Conservation (phyloP, 2,797 vertebrate genomes). For the Platyrinchus mystaceus region DNA sequence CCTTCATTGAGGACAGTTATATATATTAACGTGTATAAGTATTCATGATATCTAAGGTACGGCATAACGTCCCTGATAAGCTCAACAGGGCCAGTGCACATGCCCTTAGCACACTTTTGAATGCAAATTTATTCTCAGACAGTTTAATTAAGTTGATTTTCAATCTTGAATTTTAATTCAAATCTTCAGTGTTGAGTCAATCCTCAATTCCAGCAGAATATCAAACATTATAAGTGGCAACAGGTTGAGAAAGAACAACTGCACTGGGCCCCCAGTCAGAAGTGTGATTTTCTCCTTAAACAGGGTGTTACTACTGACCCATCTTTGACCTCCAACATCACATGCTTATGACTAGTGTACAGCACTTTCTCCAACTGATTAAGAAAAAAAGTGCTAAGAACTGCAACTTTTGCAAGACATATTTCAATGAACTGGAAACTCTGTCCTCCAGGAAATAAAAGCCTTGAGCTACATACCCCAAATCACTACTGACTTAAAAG, state of each 20-base stretch:
- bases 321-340: neutral
- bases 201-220: neutral
- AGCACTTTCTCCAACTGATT: neutral
- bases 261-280: neutral
- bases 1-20: neutral
- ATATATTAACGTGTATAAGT: neutral
- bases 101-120: neutral
- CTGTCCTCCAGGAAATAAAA: neutral
- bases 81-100: neutral
- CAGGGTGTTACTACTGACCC: neutral
- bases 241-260: neutral
- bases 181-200: neutral
- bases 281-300: neutral
- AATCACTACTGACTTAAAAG: neutral
- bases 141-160: slow-evolving; percentile 7
- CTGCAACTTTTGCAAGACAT: neutral
- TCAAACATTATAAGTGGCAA: neutral
- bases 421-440: neutral
- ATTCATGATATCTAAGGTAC: neutral
- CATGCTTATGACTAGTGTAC: neutral
- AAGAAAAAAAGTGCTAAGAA: neutral
- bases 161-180: neutral
- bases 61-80: neutral
- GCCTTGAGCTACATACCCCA: neutral
- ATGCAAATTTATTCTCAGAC: neutral